Evolutionary conservation across 1,140 invertebrate species (phyloP).

Genomic region (Cydia strobilella): DNA sequence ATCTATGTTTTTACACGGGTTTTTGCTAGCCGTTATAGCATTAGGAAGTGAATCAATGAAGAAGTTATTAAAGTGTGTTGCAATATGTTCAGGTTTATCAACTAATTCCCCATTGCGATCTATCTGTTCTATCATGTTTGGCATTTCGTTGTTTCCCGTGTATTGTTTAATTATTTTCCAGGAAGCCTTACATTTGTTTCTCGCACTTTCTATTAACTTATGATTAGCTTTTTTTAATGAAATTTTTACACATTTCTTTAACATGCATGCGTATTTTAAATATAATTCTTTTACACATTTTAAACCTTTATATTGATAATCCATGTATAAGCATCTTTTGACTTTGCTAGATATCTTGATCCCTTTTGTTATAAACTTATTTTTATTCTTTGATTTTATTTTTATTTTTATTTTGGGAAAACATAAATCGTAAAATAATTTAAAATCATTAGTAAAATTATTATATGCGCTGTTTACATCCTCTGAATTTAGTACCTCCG

Average conservation of each 20-base stretch:
- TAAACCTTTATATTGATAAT: neutral
- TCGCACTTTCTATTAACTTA: neutral
- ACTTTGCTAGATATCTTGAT: neutral
- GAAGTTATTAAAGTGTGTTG: conserved; percentile 1
- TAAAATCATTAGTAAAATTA: neutral
- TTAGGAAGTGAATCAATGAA: neutral
- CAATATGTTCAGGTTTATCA: neutral
- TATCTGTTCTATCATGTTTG: neutral
- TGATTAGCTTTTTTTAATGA: neutral
- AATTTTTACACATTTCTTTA: conserved; percentile 7
- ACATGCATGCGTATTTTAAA: neutral
- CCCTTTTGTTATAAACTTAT: neutral
- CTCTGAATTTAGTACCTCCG: neutral
- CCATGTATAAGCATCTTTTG: neutral
- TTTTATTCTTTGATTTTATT: neutral
- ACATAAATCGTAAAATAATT: neutral
- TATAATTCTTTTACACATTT: neutral
- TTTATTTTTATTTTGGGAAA: neutral
- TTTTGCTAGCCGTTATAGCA: neutral
- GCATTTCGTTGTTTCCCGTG: neutral
- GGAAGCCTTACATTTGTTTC: neutral
- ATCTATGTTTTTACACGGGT: neutral
- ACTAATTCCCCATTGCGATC: neutral
- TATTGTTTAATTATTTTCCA: conserved; percentile 11
- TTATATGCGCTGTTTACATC: neutral